Conservation (phyloP, 2,113 vertebrate species). For the Ophthalmolycus amberensis region DNA sequence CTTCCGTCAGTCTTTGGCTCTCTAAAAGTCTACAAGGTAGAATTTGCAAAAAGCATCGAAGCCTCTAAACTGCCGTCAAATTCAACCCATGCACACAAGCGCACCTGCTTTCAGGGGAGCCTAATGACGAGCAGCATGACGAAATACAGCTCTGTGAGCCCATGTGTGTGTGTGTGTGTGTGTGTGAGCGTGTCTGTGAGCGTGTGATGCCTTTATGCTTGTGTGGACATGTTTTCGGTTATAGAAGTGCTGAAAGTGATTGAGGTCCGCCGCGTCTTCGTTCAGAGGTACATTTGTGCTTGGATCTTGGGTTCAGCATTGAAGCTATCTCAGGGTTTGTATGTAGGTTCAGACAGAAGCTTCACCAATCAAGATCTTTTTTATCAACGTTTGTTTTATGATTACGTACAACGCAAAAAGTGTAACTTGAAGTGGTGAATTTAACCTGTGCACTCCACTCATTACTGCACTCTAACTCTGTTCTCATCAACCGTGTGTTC, state of each 20-base stretch:
- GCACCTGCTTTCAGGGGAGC: background rate
- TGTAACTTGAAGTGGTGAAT: background rate
- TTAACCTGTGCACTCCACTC: background rate
- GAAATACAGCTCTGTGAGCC: constrained; percentile 9
- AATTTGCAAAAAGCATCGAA: constrained; percentile 20
- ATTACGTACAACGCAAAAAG: background rate
- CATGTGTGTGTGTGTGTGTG: too few relatives aligned
- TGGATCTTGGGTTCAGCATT: background rate
- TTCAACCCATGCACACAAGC: constrained; percentile 16
- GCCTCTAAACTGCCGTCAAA: constrained; percentile 44
- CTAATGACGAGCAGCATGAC: constrained; percentile 14
- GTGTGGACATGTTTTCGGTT: constrained; percentile 15
- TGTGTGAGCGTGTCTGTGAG: too few relatives aligned
- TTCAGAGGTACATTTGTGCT: background rate
- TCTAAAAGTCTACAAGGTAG: constrained; percentile 17
- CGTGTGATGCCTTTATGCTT: background rate
- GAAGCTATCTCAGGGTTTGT: background rate
- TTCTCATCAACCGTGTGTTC: background rate
- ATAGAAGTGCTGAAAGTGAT: background rate
- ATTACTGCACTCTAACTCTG: background rate
- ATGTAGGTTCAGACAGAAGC: background rate
- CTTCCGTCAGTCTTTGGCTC: constrained; percentile 18
- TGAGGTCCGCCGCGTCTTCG: background rate
- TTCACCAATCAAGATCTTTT: background rate
- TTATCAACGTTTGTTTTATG: background rate